Conservation (phyloP, 2,888 invertebrate species). For the Dynastes tityus region DNA sequence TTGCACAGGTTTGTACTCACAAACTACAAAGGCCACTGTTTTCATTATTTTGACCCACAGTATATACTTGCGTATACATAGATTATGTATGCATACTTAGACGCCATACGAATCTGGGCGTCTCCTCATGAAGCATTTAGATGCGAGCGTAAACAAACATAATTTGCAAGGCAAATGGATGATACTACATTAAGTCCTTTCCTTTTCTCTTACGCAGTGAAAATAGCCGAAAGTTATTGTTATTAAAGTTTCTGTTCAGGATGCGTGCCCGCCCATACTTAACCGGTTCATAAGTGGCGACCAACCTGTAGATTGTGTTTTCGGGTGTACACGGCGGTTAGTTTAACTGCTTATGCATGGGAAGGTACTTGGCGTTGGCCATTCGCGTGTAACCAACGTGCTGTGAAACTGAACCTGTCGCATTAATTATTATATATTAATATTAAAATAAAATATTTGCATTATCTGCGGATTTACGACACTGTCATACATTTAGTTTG, state of each 20-base stretch:
- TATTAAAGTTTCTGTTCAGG: slow-evolving; percentile 36
- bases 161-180: slow-evolving; percentile 45
- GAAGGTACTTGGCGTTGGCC: not conserved
- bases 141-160: slow-evolving; percentile 41
- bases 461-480: too few species aligned
- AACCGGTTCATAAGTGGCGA: slow-evolving; percentile 41
- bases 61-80: not conserved
- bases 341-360: slow-evolving; percentile 25
- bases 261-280: slow-evolving; percentile 26
- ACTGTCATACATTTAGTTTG: too few species aligned
- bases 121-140: slow-evolving; percentile 7
- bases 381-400: not conserved
- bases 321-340: slow-evolving; percentile 17
- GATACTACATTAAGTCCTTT: slow-evolving; percentile 30
- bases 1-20: too few species aligned
- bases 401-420: not conserved
- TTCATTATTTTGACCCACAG: too few species aligned
- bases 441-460: too few species aligned
- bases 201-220: slow-evolving; percentile 33
- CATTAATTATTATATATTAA: not conserved
- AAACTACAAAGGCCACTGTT: too few species aligned
- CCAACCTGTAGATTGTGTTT: slow-evolving; percentile 46
- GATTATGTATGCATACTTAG: not conserved
- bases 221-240: slow-evolving; percentile 43
- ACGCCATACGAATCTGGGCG: not conserved